Percentiles rank a stretch among this genome's conserved stretches.
Evolutionary conservation across 2,113 vertebrate species (phyloP).

Genomic region (Larimichthys polyactis): DNA sequence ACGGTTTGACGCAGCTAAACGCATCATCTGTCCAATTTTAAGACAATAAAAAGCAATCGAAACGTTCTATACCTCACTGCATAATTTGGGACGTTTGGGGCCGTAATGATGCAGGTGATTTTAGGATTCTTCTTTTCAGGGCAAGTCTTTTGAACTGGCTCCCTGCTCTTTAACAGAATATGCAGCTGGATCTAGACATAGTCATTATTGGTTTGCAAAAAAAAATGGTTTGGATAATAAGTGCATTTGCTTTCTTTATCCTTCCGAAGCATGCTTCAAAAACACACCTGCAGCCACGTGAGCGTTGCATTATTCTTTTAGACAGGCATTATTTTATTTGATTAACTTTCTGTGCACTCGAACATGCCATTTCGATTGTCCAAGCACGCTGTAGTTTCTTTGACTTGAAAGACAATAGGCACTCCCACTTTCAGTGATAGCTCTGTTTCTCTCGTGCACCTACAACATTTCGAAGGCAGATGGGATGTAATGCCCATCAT

Average conservation of each 20-base stretch:
- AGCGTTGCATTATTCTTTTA: background rate
- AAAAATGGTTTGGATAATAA: background rate
- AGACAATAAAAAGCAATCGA: conserved; percentile 64
- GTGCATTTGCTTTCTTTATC: background rate
- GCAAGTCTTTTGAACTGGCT: background rate
- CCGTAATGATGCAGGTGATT: conserved; percentile 19
- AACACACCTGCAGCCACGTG: background rate
- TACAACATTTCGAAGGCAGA: conserved; percentile 51
- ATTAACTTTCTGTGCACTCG: background rate
- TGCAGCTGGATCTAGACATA: background rate
- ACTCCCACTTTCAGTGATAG: conserved; percentile 34
- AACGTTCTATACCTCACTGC: conserved; percentile 23
- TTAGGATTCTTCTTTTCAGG: conserved; percentile 5
- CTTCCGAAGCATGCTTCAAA: background rate
- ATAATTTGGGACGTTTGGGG: conserved; percentile 35
- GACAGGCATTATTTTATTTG: conserved; percentile 6
- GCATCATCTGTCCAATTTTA: conserved; percentile 80
- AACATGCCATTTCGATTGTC: conserved; percentile 6
- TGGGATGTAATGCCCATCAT: conserved; percentile 49
- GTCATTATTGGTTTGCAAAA: background rate
- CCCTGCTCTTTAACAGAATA: background rate
- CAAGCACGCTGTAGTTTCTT: conserved; percentile 3
- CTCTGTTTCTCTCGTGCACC: conserved; percentile 26
- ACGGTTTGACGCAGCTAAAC: conserved; percentile 66
- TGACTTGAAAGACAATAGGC: conserved; percentile 49